Base-by-base conservation (phyloP, 2,113 vertebrate genomes). In the Bucco capensis region DNA sequence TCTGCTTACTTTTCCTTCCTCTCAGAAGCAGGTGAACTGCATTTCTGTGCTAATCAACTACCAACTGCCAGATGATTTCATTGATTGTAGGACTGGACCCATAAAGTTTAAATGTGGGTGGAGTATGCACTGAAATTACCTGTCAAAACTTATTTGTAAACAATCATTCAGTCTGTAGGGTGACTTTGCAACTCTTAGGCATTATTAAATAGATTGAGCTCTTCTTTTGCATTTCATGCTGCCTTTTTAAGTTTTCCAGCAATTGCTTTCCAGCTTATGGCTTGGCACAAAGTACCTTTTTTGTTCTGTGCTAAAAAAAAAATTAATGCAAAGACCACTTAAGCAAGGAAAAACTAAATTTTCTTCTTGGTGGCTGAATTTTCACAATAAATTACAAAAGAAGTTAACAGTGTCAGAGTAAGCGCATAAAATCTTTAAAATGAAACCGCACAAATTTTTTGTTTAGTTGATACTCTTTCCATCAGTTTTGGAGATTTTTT, bases 131-230 rank as follows among this genome's bases (percentile, higher is more conserved):
- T 90, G 64, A 77, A 93, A 93, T 93, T 94, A 56, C 33, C 44
- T 86, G 80, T 42, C 74, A 85, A 91, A 91, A 77, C 40, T 58
- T 71, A 77, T 91, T 93, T 90, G 85, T 71, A 90, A 78, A 37
- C n/a, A 95, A 83, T 89, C 56, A 69, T 87, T 95, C 57, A 31
- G 11, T 31, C 67, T 91, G 15, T 49, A 56, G 24, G 19, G 62
- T 91, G 53, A 89, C 76, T 89, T 92, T 89, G 27, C n/a, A 85
- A n/a, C 16, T 24, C 40, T 65, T 47, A 79, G 24, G 16, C 33
- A 85, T 83, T 56, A 89, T 87, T 89, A 94, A 95, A 80, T 42
- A 83, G 17, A 44, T 27, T 16, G 40, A 82, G 54, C 8, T 60
- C 18, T 86, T 50, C 8, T 19, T 49, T 61, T 80, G 44, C 28